A percentile compares a stretch with the other conserved stretches of the same genome.
Evolutionary conservation across 2,888 invertebrate species (phyloP).

Genomic region (Globia sparganii): DNA sequence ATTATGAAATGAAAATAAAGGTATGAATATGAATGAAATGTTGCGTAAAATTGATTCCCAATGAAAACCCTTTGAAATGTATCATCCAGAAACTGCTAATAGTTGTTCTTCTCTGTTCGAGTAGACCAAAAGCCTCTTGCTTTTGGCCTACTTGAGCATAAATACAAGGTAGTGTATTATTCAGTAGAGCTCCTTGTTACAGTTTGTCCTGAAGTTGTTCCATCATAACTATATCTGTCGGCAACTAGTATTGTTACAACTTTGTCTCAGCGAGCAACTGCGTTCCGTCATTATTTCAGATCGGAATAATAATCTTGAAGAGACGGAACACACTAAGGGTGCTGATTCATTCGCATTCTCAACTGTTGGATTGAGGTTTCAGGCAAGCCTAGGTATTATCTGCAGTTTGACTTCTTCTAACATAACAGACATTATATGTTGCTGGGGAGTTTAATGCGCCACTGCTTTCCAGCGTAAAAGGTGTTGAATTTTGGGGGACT

Average conservation of each 20-base stretch:
- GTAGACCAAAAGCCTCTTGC: no score
- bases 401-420: no score
- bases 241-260: conserved; percentile 14
- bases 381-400: no score
- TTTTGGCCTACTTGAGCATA: background rate
- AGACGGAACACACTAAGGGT: background rate
- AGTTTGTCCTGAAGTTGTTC: conserved; percentile 9
- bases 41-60: background rate
- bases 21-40: no score
- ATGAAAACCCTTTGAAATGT: background rate
- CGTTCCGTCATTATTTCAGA: background rate
- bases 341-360: background rate
- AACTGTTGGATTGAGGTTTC: background rate
- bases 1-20: no score
- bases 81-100: background rate
- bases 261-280: background rate
- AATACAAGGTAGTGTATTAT: background rate
- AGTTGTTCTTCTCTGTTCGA: no score
- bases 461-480: no score
- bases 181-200: background rate
- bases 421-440: no score
- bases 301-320: background rate
- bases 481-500: no score
- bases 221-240: background rate
- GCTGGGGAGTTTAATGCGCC: no score